Evolutionary conservation across 2,113 vertebrate species (phyloP).

Genomic region (Tupaia chinensis): DNA sequence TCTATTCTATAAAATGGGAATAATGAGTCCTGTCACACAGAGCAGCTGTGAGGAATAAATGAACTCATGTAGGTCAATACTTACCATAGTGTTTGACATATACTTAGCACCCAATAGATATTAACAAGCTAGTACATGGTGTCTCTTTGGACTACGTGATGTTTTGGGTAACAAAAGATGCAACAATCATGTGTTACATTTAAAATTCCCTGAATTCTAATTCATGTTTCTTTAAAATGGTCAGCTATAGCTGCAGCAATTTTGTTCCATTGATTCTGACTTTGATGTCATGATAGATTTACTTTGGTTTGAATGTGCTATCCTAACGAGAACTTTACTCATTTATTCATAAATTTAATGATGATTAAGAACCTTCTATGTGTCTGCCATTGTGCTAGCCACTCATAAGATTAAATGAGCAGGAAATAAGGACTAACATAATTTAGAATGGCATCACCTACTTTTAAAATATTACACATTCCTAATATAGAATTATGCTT

Average conservation of each 20-base stretch:
- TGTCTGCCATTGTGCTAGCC: not conserved
- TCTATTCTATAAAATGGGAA: constrained; percentile 32
- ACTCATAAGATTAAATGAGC: constrained; percentile 57
- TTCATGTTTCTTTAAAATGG: constrained; percentile 45
- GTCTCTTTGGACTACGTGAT: constrained; percentile 23
- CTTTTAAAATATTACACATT: constrained; percentile 71
- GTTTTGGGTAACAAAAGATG: constrained; percentile 10
- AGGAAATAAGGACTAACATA: constrained; percentile 49
- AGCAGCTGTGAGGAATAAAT: constrained; percentile 48
- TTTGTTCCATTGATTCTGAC: constrained; percentile 29
- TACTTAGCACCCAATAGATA: constrained; percentile 33
- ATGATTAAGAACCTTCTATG: constrained; percentile 31
- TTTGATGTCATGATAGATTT: constrained; percentile 34
- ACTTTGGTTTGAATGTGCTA: constrained; percentile 10
- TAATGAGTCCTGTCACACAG: not conserved
- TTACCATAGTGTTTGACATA: constrained; percentile 16
- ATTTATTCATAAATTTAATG: constrained; percentile 40
- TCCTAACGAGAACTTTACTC: constrained; percentile 3
- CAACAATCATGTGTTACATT: constrained; percentile 29
- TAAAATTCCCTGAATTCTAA: constrained; percentile 46
- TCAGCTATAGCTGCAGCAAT: constrained; percentile 39
- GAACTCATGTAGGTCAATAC: constrained; percentile 3
- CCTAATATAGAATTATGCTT: constrained; percentile 31
- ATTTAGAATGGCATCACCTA: constrained; percentile 43
- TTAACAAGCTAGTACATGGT: constrained; percentile 23